These are phyloP conservation scores for Luperina testacea DNA, from an alignment of 2,888 invertebrate genomes.

Conservation along the genomic window DNA sequence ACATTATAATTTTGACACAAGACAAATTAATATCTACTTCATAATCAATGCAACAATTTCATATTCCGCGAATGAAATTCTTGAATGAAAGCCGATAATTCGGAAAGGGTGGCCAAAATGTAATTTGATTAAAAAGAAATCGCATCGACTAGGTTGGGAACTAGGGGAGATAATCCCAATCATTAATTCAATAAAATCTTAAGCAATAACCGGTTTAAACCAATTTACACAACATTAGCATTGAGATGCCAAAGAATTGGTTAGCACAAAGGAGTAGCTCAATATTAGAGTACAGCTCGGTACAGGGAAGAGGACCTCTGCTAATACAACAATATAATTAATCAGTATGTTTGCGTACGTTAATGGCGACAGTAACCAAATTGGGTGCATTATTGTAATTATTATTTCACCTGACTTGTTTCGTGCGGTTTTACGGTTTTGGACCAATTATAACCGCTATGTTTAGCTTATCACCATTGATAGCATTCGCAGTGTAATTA, in stretches of 20 bases:
- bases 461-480: neutral
- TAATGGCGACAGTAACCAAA: slow-evolving; percentile 1
- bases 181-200: slow-evolving; percentile 80
- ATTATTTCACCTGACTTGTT: slow-evolving; percentile 14
- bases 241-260: slow-evolving; percentile 61
- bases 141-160: slow-evolving; percentile 47
- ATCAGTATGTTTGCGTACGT: neutral
- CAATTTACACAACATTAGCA: slow-evolving; percentile 77
- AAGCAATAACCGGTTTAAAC: slow-evolving; percentile 80
- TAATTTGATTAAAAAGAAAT: slow-evolving; percentile 77
- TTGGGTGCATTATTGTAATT: neutral
- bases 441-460: slow-evolving; percentile 13
- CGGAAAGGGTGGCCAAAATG: slow-evolving; percentile 66
- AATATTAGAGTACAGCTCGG: neutral
- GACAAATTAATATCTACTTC: neutral
- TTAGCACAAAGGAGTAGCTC: neutral
- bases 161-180: slow-evolving; percentile 76
- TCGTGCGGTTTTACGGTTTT: slow-evolving; percentile 25
- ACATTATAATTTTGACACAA: neutral
- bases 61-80: slow-evolving; percentile 29
- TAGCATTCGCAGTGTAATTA: neutral
- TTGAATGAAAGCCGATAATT: slow-evolving; percentile 52
- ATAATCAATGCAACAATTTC: slow-evolving; percentile 38
- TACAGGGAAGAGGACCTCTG: neutral
- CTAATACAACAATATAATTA: neutral